A percentile compares a stretch with the other conserved stretches of the same genome.
phyloP scores from a whole-genome alignment of 2,888 invertebrate species.

The Oscheius myriophilus region DNA sequence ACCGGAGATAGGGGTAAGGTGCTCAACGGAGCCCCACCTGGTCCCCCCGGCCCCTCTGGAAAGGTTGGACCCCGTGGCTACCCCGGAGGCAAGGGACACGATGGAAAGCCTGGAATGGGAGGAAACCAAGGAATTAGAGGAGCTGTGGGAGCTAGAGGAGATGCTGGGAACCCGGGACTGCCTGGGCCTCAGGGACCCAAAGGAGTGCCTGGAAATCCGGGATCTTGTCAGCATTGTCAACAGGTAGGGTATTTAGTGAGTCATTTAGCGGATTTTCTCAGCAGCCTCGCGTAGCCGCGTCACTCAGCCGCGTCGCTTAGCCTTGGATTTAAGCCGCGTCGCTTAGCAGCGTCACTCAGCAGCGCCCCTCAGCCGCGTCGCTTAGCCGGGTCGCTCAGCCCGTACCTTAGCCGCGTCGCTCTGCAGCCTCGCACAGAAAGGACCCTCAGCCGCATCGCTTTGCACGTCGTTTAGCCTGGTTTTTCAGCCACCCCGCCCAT shows the following conservation, averaged over 20 bases:
- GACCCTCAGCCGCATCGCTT: no score
- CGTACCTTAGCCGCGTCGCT: no score
- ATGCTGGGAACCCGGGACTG: slow-evolving; percentile 61
- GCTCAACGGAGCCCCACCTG: slow-evolving; percentile 62
- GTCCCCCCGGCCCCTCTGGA: slow-evolving; percentile 60
- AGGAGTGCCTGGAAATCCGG: slow-evolving; percentile 55
- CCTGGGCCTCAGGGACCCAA: slow-evolving; percentile 64
- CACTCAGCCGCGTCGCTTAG: no score
- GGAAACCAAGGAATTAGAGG: slow-evolving; percentile 61
- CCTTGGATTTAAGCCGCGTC: no score
- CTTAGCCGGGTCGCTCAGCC: no score
- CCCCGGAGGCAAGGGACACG: slow-evolving; percentile 58
- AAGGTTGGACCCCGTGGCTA: slow-evolving; percentile 58
- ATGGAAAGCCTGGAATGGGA: slow-evolving; percentile 55
- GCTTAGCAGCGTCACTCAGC: no score
- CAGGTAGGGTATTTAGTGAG: slow-evolving; percentile 19
- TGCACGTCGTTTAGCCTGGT: no score
- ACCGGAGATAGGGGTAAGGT: slow-evolving; percentile 54
- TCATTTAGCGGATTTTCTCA: not conserved
- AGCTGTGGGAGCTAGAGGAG: slow-evolving; percentile 58
- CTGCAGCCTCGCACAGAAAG: no score
- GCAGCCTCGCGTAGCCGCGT: no score
- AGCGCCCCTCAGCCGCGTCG: no score
- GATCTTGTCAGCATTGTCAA: slow-evolving; percentile 51
- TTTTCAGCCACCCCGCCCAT: no score